Evolutionary conservation across 2,113 vertebrate species (phyloP).

Genomic region (Rhipidura dahli): DNA sequence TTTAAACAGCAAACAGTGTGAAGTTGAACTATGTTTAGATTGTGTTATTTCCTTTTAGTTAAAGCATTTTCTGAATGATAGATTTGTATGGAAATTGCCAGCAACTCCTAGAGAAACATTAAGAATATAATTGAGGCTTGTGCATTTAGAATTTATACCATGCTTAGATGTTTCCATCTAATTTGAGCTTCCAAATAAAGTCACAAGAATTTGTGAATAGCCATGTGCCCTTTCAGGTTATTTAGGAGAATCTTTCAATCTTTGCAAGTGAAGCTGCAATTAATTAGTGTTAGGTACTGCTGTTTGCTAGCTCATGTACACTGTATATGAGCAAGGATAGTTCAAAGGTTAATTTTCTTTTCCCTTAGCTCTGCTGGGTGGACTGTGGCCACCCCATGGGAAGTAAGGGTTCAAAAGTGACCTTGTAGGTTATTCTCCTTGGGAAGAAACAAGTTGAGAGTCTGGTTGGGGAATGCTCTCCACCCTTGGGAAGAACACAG

Average conservation of each 20-base stretch:
- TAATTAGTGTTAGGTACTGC: background rate
- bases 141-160: background rate
- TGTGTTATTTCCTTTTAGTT: background rate
- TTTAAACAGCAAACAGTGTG: background rate
- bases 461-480: background rate
- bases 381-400: constrained; percentile 1
- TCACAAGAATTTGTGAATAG: background rate
- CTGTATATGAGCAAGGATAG: background rate
- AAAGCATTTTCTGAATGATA: background rate
- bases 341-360: constrained; percentile 6
- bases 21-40: background rate
- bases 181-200: background rate
- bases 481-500: constrained; percentile 10
- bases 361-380: background rate
- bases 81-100: background rate
- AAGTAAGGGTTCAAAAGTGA: constrained; percentile 23
- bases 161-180: background rate
- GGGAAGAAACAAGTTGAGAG: constrained; percentile 4
- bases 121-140: background rate
- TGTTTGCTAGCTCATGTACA: background rate
- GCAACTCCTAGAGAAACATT: background rate
- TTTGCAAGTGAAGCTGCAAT: background rate
- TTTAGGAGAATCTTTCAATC: background rate
- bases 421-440: constrained; percentile 13
- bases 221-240: background rate